Conservation (phyloP, 2,888 invertebrate species). For the Thymelicus lineola region DNA sequence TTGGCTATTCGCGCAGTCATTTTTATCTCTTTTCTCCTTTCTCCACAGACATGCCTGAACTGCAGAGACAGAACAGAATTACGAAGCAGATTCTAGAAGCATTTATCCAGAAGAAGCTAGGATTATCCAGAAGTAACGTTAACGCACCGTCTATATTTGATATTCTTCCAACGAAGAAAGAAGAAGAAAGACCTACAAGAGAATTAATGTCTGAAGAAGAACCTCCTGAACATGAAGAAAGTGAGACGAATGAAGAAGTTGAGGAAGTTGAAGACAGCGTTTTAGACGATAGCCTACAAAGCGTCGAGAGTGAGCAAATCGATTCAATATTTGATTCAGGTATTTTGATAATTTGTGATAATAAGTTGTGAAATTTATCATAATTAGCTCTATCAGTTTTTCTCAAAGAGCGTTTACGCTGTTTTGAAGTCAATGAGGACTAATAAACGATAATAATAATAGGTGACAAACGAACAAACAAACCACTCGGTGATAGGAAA, state of each 20-base stretch:
- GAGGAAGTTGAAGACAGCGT: slow-evolving; percentile 51
- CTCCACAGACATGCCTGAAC: slow-evolving; percentile 83
- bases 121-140: slow-evolving; percentile 80
- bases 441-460: no score
- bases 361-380: background rate
- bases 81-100: slow-evolving; percentile 91
- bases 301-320: slow-evolving; percentile 89
- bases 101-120: slow-evolving; percentile 88
- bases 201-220: slow-evolving; percentile 48
- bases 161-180: slow-evolving; percentile 84
- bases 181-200: slow-evolving; percentile 55
- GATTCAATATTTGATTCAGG: slow-evolving; percentile 85
- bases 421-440: no score
- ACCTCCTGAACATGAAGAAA: slow-evolving; percentile 55
- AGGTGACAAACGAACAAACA: no score
- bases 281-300: slow-evolving; percentile 84
- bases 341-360: slow-evolving; percentile 44
- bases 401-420: no score
- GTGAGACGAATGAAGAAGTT: slow-evolving; percentile 44
- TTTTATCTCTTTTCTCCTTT: slow-evolving; percentile 82
- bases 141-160: slow-evolving; percentile 87
- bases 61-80: slow-evolving; percentile 90
- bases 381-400: background rate
- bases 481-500: no score
- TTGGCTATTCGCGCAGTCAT: slow-evolving; percentile 69